Conservation (phyloP, 1,140 invertebrate species). For the Trissolcus basalis region DNA sequence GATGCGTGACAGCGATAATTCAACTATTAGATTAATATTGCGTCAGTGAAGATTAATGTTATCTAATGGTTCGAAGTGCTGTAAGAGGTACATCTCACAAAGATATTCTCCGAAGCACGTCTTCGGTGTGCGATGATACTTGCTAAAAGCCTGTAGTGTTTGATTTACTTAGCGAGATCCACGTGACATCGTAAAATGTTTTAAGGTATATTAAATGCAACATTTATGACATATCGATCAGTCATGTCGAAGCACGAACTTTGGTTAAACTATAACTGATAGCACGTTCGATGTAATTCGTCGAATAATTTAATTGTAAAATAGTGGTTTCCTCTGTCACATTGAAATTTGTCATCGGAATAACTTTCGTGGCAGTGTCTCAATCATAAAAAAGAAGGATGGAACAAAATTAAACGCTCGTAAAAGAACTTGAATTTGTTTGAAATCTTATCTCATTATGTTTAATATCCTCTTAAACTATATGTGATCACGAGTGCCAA, state of each 20-base stretch:
- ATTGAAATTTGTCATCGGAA: too few relatives aligned
- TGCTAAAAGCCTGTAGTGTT: conserved; percentile 32
- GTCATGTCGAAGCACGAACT: neutral
- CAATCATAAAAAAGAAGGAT: too few relatives aligned
- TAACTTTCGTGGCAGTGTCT: too few relatives aligned
- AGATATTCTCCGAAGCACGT: conserved; percentile 19
- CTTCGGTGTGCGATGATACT: conserved; percentile 18
- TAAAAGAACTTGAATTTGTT: too few relatives aligned
- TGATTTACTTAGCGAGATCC: conserved; percentile 26
- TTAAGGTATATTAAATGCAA: conserved; percentile 25
- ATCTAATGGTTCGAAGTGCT: conserved; percentile 25
- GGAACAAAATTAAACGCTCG: too few relatives aligned
- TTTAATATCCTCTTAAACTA: too few relatives aligned
- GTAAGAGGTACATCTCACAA: conserved; percentile 10
- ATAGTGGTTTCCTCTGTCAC: too few relatives aligned
- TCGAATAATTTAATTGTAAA: too few relatives aligned
- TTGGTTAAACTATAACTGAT: neutral
- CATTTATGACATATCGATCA: conserved; percentile 20
- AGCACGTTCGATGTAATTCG: neutral
- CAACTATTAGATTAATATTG: conserved; percentile 23
- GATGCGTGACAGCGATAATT: conserved; percentile 14
- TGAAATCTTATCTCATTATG: too few relatives aligned
- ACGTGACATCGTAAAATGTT: conserved; percentile 17
- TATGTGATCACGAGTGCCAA: neutral
- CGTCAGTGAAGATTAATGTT: conserved; percentile 19